Conservation (phyloP, 2,797 vertebrate genomes). For the Karalla daura region DNA sequence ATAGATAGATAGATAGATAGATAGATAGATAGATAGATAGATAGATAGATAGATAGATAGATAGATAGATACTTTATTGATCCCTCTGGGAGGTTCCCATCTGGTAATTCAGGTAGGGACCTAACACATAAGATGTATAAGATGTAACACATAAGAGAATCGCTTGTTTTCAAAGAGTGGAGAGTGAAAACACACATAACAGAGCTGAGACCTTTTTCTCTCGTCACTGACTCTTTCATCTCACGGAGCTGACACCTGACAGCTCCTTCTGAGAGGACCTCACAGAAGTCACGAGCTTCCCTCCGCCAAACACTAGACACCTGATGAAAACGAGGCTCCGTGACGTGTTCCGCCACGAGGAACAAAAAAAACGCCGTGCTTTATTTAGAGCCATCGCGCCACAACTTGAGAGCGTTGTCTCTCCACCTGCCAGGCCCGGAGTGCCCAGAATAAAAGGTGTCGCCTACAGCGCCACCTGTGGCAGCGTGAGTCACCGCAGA, state of each 20-base stretch:
- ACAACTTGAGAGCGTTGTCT: too few species aligned
- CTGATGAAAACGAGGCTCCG: neutral
- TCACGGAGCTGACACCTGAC: constrained; percentile 10
- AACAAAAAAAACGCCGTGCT: neutral
- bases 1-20: too few species aligned
- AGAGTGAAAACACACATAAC: neutral
- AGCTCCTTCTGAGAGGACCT: constrained; percentile 17
- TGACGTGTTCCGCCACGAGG: too few species aligned
- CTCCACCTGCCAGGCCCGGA: too few species aligned
- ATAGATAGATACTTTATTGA: too few species aligned
- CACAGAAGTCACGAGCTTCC: neutral
- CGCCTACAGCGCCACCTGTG: constrained; percentile 4
- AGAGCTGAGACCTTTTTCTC: neutral
- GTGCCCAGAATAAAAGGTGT: too few species aligned
- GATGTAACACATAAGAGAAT: neutral
- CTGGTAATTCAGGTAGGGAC: too few species aligned
- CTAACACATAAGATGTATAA: too few species aligned
- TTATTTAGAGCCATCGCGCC: too few species aligned
- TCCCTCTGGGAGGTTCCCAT: too few species aligned
- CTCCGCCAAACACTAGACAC: neutral
- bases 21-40: too few species aligned
- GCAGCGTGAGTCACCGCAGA: constrained; percentile 32
- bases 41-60: too few species aligned
- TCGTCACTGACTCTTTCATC: constrained; percentile 3
- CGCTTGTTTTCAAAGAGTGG: neutral